These are phyloP conservation scores for Spheniscus mendiculus DNA, from an alignment of 2,113 vertebrate species.

Conservation along the genomic window DNA sequence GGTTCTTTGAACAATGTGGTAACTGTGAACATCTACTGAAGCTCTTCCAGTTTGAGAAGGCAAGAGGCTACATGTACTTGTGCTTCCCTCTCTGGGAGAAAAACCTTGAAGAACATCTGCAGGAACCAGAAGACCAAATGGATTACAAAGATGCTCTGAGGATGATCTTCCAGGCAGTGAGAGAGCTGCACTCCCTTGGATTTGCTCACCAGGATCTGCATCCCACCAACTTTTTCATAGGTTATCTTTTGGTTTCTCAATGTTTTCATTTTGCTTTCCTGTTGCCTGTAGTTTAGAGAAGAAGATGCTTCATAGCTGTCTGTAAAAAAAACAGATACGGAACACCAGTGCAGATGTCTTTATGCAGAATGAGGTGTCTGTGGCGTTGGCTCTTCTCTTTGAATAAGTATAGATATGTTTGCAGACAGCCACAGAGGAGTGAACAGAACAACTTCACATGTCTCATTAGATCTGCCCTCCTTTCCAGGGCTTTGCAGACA, in stretches of 20 bases:
- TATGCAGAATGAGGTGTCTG: neutral
- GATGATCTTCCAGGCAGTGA: conserved; percentile 68
- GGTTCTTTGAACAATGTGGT: conserved; percentile 17
- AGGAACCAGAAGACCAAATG: neutral
- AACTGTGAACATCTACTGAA: conserved; percentile 40
- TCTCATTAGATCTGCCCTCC: neutral
- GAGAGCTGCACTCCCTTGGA: conserved; percentile 44
- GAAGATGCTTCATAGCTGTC: neutral
- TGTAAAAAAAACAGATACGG: neutral
- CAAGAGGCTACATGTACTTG: conserved; percentile 30
- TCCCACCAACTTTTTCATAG: conserved; percentile 69
- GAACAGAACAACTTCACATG: neutral
- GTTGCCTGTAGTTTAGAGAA: neutral
- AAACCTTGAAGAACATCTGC: conserved; percentile 63
- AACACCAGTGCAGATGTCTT: neutral
- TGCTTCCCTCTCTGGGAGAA: conserved; percentile 74
- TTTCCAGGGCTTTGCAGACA: neutral
- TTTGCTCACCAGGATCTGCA: conserved; percentile 70
- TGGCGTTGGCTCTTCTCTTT: neutral
- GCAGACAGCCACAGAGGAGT: neutral
- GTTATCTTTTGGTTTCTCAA: conserved; percentile 15
- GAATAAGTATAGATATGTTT: rapidly evolving
- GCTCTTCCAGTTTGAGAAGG: conserved; percentile 41
- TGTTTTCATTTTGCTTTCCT: neutral
- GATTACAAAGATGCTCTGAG: conserved; percentile 21